These are phyloP conservation scores for Microcebus ravelobensis DNA, from an alignment of 2,113 vertebrate genomes.

Conservation along the genomic window DNA sequence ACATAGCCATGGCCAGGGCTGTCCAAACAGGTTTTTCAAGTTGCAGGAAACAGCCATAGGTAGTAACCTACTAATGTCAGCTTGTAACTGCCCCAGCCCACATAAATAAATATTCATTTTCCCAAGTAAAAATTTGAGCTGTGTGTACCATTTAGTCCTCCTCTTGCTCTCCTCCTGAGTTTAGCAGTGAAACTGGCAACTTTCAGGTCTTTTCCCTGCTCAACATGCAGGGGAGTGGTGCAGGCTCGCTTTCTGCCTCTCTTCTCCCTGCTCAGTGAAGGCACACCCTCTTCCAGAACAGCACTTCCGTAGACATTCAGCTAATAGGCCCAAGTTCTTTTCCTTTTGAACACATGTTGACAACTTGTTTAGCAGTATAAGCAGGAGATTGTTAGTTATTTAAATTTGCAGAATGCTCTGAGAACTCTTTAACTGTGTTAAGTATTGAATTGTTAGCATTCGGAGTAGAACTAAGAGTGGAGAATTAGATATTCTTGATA, in stretches of 20 bases:
- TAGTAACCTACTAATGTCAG: constrained; percentile 34
- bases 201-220: neutral
- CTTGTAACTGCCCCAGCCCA: neutral
- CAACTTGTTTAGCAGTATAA: neutral
- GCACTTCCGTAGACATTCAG: neutral
- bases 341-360: neutral
- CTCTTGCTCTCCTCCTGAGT: no score
- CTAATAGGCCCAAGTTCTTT: neutral
- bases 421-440: no score
- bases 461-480: neutral
- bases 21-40: constrained; percentile 94
- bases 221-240: fast-evolving
- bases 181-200: neutral
- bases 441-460: neutral
- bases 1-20: constrained; percentile 86
- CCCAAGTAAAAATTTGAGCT: neutral
- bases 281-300: neutral
- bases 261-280: neutral
- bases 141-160: fast-evolving
- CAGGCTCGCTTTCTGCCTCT: neutral
- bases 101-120: neutral
- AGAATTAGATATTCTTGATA: neutral
- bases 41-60: constrained; percentile 83
- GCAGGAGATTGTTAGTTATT: neutral
- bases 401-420: neutral